phyloP scores from a whole-genome alignment of 1,140 invertebrate species.

The Pteromalus puparum region DNA sequence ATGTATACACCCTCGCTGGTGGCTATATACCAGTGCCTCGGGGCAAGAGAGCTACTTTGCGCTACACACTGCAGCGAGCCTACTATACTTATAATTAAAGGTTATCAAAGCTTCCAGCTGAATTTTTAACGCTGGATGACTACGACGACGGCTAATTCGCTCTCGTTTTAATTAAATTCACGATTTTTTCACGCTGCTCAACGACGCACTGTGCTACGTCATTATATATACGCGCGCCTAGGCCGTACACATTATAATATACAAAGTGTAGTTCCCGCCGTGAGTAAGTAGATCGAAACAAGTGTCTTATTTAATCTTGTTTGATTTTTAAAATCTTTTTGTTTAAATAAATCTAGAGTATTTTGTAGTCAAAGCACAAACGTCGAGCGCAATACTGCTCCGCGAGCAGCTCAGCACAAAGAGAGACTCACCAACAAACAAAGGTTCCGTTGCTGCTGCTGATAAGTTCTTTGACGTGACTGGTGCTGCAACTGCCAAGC shows the following conservation, averaged over 20 bases:
- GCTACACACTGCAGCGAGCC: not conserved
- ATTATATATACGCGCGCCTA: no score
- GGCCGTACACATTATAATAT: no score
- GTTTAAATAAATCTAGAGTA: no score
- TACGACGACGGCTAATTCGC: not conserved
- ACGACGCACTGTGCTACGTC: no score
- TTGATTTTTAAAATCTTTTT: no score
- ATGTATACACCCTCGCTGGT: not conserved
- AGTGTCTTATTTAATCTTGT: no score
- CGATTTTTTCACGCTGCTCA: not conserved
- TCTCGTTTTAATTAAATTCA: not conserved
- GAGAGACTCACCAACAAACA: conserved; percentile 70
- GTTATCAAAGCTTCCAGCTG: not conserved
- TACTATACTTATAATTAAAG: conserved; percentile 1
- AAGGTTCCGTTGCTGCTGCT: conserved; percentile 67
- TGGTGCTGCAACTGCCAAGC: conserved; percentile 73
- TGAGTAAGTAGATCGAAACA: no score
- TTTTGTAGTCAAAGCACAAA: no score
- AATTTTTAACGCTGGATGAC: not conserved
- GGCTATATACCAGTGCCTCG: not conserved
- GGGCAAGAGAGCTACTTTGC: not conserved
- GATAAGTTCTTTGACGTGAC: conserved; percentile 66
- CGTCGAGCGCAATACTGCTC: no score
- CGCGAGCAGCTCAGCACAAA: no score
- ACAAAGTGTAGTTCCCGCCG: no score